Evolutionary conservation across 2,888 invertebrate genomes (phyloP), one percentile per base, ranked within the genome.

Genomic region (Cheilosia impressa): DNA sequence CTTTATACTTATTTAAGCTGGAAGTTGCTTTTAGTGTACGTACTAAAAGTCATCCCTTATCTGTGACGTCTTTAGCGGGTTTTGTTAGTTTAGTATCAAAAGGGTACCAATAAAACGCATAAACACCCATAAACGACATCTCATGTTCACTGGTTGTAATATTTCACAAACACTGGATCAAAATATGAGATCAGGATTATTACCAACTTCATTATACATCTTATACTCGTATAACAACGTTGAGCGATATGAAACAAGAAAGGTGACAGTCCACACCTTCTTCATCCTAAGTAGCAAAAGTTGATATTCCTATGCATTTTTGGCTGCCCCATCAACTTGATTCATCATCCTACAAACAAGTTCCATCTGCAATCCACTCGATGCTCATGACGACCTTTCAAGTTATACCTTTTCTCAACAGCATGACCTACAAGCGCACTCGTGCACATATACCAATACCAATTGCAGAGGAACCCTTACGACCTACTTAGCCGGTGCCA

Each of bases 351-450:
- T 13, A 9, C 24, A 71, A 71, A 52, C 60, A 6, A 38, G 41
- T 41, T 71, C 5, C 65, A 41, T 38, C 50, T 57, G 19, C 57
- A 10, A 13, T 50, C 13, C 24, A 24, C 38, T 17, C n/a, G 17
- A 53, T 41, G 9, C 5, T 53, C 27, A 52, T 50, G 24, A 58
- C 57, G 58, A 66, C 41, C 24, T 58, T 69, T 45, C 38, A 60
- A 55, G 38, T 57, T 58, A 10, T 50, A 58, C 15, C 9, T 66
- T 47, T 41, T 58, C 57, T 57, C 24, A 47, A n/a, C 24, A 52
- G 6, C 27, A 10, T 47, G 62, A 69, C 38, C 57, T 57, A 78
- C 63, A 63, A 55, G 47, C 69, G 41, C 27, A 63, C 69, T 27
- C 52, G 24, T 52, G 24, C 15, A 24, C 24, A 19, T 31, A 19